Base-by-base conservation (phyloP, 1,140 invertebrate species). In the Lordiphosa clarofinis region DNA sequence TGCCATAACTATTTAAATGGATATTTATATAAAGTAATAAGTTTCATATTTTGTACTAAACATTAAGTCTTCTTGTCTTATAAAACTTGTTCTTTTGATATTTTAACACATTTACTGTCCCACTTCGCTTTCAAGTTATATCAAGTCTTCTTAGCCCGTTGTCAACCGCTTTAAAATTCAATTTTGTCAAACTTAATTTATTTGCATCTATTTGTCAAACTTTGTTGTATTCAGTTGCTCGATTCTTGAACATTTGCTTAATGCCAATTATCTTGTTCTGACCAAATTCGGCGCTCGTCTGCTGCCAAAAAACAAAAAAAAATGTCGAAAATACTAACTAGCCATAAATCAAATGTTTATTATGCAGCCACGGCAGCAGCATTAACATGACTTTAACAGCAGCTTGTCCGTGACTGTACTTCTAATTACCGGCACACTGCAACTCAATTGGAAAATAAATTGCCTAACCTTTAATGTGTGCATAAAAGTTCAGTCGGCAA, bases 181-280 rank as follows among this genome's bases (percentile, higher is more conserved):
- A 33, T 46, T 31, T 13, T 31, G 24, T 11, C 43, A 46, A 46
- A 31, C 43, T 28, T 46, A 61, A 70, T 70, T 70, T 70, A 70
- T 70, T 56, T 60, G 42, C 46, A 56, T 52, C 53, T 56, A 70
- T 66, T 70, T 70, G 67, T 66, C 67, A 70, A 56, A 56, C 33
- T 49, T 37, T 13, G 24, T 8, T 46, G 8, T 31, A 57, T 33
- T 54, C 49, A 49, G 28, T 37, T 64, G 61, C 28, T 31, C 28
- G 28, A 31, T 31, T 31, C 28, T 31, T 31, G 2, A 31, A 31
- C 28, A 31, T 31, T 31, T 31, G 28, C 61, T 65, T 69, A 64
- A 66, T 70, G 67, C 53, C 67, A 70, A 70, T 67, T 70, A 54
- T 48, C 67, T 54, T 12, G 67, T 67, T 62, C 36, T 67, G 56